Conservation (phyloP, 2,797 vertebrate genomes). For the Enteromius radiatus region DNA sequence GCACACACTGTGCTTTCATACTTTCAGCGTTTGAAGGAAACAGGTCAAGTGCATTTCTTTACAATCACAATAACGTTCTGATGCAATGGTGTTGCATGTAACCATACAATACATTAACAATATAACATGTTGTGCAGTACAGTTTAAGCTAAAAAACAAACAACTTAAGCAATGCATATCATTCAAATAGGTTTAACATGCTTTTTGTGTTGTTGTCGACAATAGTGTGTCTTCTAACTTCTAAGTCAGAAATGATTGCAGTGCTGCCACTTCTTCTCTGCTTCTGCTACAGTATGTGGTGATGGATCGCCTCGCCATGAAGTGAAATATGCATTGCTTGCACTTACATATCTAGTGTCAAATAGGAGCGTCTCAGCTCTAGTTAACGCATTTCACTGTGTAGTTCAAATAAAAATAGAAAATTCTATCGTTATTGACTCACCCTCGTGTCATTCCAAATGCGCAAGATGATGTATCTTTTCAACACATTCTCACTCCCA, state of each 20-base stretch:
- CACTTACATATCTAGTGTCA: not conserved
- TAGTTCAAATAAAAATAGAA: not conserved
- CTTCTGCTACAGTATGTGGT: not conserved
- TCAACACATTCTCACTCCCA: too few species aligned
- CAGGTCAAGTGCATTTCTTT: not conserved
- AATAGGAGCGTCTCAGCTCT: not conserved
- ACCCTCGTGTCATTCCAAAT: not conserved
- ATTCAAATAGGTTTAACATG: not conserved
- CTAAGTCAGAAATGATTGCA: not conserved
- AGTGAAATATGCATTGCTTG: not conserved
- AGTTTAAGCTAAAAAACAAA: not conserved
- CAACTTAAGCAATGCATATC: not conserved
- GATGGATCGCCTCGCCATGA: not conserved
- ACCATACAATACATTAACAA: not conserved
- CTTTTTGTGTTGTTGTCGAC: not conserved
- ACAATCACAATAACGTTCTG: not conserved
- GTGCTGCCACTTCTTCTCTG: not conserved
- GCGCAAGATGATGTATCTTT: too few species aligned
- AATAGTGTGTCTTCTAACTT: not conserved
- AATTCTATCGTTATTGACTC: not conserved
- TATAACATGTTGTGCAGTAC: too few species aligned
- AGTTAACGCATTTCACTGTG: not conserved
- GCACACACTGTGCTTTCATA: not conserved
- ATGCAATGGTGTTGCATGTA: not conserved
- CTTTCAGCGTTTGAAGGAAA: not conserved